Evolutionary conservation across 2,113 vertebrate genomes (phyloP).

Genomic region (Myotis lucifugus): DNA sequence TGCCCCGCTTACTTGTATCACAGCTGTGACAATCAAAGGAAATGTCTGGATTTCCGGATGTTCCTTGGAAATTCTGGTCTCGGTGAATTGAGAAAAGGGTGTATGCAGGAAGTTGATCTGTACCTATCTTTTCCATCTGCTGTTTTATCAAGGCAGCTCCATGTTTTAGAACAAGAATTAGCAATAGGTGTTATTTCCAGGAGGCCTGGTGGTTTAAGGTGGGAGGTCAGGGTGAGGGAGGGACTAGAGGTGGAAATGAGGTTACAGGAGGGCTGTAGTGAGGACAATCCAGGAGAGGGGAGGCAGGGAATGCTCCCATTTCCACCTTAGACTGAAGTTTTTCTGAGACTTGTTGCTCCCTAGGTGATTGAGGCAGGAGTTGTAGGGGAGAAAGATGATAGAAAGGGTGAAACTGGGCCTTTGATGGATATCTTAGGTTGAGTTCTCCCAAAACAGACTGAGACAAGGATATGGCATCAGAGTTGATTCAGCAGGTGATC

Average conservation of each 20-base stretch:
- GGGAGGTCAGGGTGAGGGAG: neutral
- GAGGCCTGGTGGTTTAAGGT: neutral
- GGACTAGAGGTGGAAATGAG: neutral
- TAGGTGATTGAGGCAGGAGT: neutral
- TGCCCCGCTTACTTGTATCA: constrained; percentile 59
- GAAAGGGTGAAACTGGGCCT: neutral
- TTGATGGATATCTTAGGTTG: too few relatives aligned
- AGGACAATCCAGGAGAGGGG: neutral
- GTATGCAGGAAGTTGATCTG: constrained; percentile 41
- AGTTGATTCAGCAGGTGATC: neutral
- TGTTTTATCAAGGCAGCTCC: neutral
- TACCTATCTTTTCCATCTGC: constrained; percentile 52
- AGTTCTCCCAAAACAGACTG: neutral
- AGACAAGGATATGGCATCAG: neutral
- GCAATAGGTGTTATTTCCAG: neutral
- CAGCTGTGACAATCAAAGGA: constrained; percentile 65
- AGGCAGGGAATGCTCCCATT: neutral
- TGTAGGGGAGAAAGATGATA: neutral
- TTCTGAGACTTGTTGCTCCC: neutral
- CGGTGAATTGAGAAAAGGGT: constrained; percentile 54
- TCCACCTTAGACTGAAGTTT: neutral
- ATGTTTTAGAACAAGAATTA: neutral
- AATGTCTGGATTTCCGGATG: constrained; percentile 63
- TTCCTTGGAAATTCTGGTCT: constrained; percentile 46
- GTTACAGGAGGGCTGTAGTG: accelerated